These are phyloP conservation scores for Drosophila melanica DNA, from an alignment of 1,140 invertebrate genomes.

Conservation along the genomic window DNA sequence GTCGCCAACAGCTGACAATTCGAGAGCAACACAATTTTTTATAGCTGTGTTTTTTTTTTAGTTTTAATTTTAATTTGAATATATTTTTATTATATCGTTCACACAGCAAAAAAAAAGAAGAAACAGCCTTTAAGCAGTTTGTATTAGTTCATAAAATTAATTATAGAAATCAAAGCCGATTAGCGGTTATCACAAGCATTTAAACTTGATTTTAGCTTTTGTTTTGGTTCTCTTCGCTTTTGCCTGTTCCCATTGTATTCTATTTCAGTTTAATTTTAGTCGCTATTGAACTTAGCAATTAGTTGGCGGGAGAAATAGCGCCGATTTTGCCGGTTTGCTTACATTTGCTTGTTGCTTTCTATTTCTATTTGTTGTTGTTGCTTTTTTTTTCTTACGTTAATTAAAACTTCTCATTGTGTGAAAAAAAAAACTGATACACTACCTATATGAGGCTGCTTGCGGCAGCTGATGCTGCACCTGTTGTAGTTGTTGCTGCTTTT, in stretches of 20 bases:
- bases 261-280: slow-evolving; percentile 57
- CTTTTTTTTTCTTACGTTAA: slow-evolving; percentile 33
- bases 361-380: slow-evolving; percentile 14
- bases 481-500: slow-evolving; percentile 16
- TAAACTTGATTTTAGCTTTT: slow-evolving; percentile 25
- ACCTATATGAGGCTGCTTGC: slow-evolving; percentile 21
- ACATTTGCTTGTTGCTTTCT: slow-evolving; percentile 36
- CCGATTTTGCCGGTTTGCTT: slow-evolving; percentile 46
- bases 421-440: slow-evolving; percentile 43
- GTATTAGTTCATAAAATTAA: slow-evolving; percentile 43
- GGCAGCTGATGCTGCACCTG: slow-evolving; percentile 1
- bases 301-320: slow-evolving; percentile 50
- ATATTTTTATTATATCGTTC: slow-evolving; percentile 18
- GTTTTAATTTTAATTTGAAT: slow-evolving; percentile 28
- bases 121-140: slow-evolving; percentile 5
- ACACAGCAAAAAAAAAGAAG: background rate
- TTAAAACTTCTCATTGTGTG: slow-evolving; percentile 50
- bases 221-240: slow-evolving; percentile 39
- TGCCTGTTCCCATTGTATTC: slow-evolving; percentile 29
- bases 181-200: slow-evolving; percentile 35
- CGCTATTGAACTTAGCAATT: slow-evolving; percentile 72
- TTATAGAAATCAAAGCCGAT: slow-evolving; percentile 44
- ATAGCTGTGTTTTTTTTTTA: slow-evolving; percentile 43
- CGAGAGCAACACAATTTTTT: slow-evolving; percentile 65
- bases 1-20: slow-evolving; percentile 70